Conservation (phyloP, 2,888 invertebrate species). For the Phaedon cochleariae region DNA sequence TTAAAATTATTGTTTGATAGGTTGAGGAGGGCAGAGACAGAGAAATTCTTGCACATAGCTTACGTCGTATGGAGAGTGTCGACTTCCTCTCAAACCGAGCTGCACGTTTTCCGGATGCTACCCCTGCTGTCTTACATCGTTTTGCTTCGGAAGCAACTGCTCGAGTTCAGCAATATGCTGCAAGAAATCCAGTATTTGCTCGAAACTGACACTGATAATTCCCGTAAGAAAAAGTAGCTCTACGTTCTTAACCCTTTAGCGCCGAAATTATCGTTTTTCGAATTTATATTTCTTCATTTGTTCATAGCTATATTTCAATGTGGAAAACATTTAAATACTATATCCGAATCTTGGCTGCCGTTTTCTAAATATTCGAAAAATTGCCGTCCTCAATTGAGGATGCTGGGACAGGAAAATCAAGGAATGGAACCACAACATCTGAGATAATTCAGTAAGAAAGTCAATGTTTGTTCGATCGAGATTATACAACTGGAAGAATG, state of each 20-base stretch:
- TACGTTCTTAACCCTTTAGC: background rate
- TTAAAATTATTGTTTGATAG: slow-evolving; percentile 39
- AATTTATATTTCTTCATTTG: too few relatives aligned
- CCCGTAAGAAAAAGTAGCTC: slow-evolving; percentile 42
- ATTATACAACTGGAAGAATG: too few relatives aligned
- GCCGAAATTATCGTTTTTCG: too few relatives aligned
- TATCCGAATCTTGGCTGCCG: too few relatives aligned
- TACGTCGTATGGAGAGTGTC: slow-evolving; percentile 58
- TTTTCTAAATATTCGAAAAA: too few relatives aligned
- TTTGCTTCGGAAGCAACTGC: slow-evolving; percentile 56
- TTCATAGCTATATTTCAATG: too few relatives aligned
- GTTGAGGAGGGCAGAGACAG: slow-evolving; percentile 55
- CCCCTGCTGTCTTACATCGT: slow-evolving; percentile 59
- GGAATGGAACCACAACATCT: too few relatives aligned
- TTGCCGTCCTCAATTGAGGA: too few relatives aligned
- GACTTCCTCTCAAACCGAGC: slow-evolving; percentile 53
- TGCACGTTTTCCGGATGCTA: slow-evolving; percentile 54
- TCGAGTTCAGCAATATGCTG: slow-evolving; percentile 60
- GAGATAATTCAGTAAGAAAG: too few relatives aligned
- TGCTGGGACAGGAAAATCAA: too few relatives aligned
- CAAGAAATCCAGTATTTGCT: slow-evolving; percentile 58
- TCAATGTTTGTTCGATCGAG: too few relatives aligned
- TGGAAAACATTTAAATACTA: too few relatives aligned
- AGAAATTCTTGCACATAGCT: slow-evolving; percentile 59
- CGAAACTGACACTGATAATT: slow-evolving; percentile 50